Conservation (phyloP, 2,113 vertebrate genomes). For the Telmatochromis brachygnathus region DNA sequence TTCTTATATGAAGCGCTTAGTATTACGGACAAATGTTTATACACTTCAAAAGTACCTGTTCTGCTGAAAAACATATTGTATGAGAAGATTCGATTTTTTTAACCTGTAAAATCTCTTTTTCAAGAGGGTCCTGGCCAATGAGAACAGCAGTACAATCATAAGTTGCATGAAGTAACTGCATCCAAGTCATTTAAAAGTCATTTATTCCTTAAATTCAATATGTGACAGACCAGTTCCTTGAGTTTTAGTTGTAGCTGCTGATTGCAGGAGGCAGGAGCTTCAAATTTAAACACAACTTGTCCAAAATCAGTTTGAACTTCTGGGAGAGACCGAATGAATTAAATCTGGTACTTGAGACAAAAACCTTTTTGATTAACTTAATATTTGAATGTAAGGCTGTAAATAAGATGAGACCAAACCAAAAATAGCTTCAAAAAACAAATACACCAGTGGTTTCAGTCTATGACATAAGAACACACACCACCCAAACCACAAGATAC, state of each 20-base stretch:
- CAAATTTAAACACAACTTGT: background rate
- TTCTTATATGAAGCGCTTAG: background rate
- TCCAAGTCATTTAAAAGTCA: background rate
- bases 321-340: background rate
- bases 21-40: background rate
- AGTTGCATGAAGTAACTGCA: background rate
- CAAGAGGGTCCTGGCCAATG: background rate
- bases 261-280: background rate
- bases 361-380: rapidly evolving
- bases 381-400: background rate
- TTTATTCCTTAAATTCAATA: background rate
- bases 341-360: background rate
- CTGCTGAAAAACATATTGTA: background rate
- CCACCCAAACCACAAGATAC: background rate
- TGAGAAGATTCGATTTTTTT: rapidly evolving
- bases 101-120: background rate
- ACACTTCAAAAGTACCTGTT: background rate
- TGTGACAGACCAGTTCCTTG: background rate
- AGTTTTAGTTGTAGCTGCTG: background rate
- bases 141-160: background rate
- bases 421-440: background rate
- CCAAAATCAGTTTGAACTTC: background rate
- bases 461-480: rapidly evolving
- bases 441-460: background rate
- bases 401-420: background rate